Base-by-base conservation (phyloP, 2,888 invertebrate species). In the Himalopsyche kuldschensis region DNA sequence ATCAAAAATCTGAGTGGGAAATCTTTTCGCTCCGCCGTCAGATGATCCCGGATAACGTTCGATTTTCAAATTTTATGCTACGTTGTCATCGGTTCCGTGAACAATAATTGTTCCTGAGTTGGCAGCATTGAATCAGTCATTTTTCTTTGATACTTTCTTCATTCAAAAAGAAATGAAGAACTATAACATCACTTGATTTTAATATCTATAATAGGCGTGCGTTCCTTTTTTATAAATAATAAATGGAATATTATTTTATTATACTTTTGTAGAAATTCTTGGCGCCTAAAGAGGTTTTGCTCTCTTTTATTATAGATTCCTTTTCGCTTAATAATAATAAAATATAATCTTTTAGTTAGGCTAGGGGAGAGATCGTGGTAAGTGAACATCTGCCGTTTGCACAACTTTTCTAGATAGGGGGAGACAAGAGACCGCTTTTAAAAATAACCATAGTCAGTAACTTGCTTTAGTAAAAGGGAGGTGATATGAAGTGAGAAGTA, bases 1-100 rank as follows among this genome's bases (percentile, higher is more conserved):
- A 69, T 86, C 87, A 86, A 87, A 82, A 85, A 86, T 81, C 87
- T 88, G 20, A 69, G 15, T 55, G 69, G 24, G 30, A 69, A 69
- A 69, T 69, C 69, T 69, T 69, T 69, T 30, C 69, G 69, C 30
- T 27, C 15, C 15, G 69, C 24, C 3, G 27, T 30, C 27, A 27
- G 63, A 69, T 69, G 69, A 69, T 69, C 69, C 30, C 24, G 69
- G 69, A 69, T 69, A 69, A 30, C 24, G 6, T 55, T 24, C 20
- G 20, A 55, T 55, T 55, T 55, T 55, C 24, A 55, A 41, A 41
- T 41, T 41, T 41, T 15, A 41, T 41, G 41, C 41, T 15, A 41
- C 41, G 41, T 4, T 15, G 41, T 41, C 35, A 41, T 41, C 15
- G 41, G 15, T 41, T 15, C 41, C 15, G 41, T 41, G 41, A n/a